Percentiles rank a stretch among this genome's conserved stretches.
Evolutionary conservation across 1,140 invertebrate species (phyloP).

Genomic region (Leptestheria dahalacensis): DNA sequence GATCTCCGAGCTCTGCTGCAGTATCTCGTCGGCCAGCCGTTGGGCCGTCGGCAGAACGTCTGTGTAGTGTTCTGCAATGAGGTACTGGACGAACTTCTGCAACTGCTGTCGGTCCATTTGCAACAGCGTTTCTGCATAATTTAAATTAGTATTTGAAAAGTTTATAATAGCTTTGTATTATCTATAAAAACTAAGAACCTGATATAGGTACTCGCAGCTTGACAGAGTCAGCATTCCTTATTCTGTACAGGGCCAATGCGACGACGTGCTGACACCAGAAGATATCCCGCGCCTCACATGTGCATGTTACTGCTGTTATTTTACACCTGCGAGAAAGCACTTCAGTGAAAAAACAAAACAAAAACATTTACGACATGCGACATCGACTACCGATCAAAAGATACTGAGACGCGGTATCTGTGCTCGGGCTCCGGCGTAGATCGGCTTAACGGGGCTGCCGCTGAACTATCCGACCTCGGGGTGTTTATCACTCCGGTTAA

Average conservation of each 20-base stretch:
- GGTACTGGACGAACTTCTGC: slow-evolving; percentile 84
- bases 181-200: slow-evolving; percentile 32
- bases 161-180: neutral
- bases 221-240: slow-evolving; percentile 64
- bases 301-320: slow-evolving; percentile 80
- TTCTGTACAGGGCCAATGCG: slow-evolving; percentile 69
- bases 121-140: slow-evolving; percentile 57
- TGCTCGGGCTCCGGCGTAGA: slow-evolving; percentile 41
- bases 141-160: neutral
- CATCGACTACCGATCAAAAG: slow-evolving; percentile 56
- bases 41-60: slow-evolving; percentile 75
- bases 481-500: slow-evolving; percentile 50
- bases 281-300: slow-evolving; percentile 67
- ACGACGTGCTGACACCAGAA: slow-evolving; percentile 90
- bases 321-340: too few relatives aligned
- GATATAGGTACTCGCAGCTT: slow-evolving; percentile 71
- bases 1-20: slow-evolving; percentile 58
- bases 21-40: slow-evolving; percentile 64
- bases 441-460: slow-evolving; percentile 20
- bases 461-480: slow-evolving; percentile 19
- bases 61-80: slow-evolving; percentile 77
- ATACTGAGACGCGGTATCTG: slow-evolving; percentile 62
- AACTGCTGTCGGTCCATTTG: slow-evolving; percentile 72
- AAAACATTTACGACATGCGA: neutral
- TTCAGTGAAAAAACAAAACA: too few relatives aligned